phyloP scores from a whole-genome alignment of 2,113 vertebrate genomes.

The Epinephelus moara region DNA sequence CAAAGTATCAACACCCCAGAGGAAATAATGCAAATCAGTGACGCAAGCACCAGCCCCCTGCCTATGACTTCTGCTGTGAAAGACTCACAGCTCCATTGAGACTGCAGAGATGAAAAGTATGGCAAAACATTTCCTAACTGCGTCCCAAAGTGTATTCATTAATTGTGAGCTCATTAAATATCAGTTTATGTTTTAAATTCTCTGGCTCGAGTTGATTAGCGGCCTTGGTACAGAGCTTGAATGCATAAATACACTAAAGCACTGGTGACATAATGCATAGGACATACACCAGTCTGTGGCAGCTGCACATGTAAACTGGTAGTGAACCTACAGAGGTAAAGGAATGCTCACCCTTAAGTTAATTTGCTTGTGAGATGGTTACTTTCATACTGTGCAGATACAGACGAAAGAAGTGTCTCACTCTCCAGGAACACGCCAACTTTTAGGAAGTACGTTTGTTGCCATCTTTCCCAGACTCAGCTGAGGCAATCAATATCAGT shows the following conservation, averaged over 20 bases:
- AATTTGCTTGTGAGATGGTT: no score
- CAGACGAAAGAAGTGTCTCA: no score
- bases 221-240: not conserved
- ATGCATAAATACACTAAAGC: not conserved
- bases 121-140: not conserved
- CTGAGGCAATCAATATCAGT: not conserved
- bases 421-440: no score
- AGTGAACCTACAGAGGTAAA: no score
- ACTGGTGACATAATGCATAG: not conserved
- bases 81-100: no score
- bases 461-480: not conserved
- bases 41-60: not conserved
- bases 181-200: not conserved
- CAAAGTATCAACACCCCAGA: not conserved
- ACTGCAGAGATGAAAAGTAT: no score
- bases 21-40: not conserved
- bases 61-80: not conserved
- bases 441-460: not conserved
- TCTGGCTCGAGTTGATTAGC: not conserved
- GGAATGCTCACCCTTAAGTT: no score
- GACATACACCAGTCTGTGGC: not conserved
- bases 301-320: not conserved
- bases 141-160: not conserved
- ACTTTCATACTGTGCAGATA: no score
- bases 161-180: not conserved